Evolutionary conservation across 2,113 vertebrate species (phyloP), one percentile per base, ranked within the genome.

Genomic region (Myodes glareolus): DNA sequence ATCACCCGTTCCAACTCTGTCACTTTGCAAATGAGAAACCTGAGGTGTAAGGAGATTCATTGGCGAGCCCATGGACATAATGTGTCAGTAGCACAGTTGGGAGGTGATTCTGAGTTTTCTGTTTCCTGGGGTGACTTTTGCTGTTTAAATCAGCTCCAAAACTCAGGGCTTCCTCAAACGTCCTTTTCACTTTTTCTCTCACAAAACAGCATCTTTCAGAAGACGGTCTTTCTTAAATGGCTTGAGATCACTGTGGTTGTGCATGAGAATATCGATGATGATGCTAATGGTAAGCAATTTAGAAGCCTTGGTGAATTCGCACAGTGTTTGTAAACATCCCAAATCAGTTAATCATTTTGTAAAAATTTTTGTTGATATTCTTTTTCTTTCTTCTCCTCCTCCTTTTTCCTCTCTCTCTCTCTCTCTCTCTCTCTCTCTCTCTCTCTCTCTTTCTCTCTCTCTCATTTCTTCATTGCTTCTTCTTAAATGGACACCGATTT

Each of bases 1-100:
- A 97, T 97, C 95, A 96, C 94, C 84, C 10, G 36, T 9, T 72
- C 68, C 50, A 80, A 86, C 58, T 76, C 68, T 91, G 76, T 94
- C 90, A 92, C 86, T 94, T 96, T 63, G 72, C 81, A 97, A 85
- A 96, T 5, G 31, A 94, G 67, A 42, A 90, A 50, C 45, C 50
- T 88, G 76, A 86, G 1, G 14, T 85, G 8, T 25, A 73, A 76
- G 92, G 68, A 97, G 84, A 92, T 94, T 81, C 72, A 94, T 5
- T 86, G 90, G 31, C 36, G 80, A 84, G 45, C 25, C 72, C 52
- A 14, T 82, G 92, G 76, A 77, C 33, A 61, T 23, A 33, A 50
- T 2, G 33, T 93, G 31, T 81, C 72, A 33, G 78, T 0, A 5
- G 72, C 23, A 67, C 25, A 9, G 12, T 12, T 68, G 52, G 5